Evolutionary conservation across 2,797 vertebrate genomes (phyloP), one percentile per base, ranked within the genome.

Genomic region (Sebastes vulpes): DNA sequence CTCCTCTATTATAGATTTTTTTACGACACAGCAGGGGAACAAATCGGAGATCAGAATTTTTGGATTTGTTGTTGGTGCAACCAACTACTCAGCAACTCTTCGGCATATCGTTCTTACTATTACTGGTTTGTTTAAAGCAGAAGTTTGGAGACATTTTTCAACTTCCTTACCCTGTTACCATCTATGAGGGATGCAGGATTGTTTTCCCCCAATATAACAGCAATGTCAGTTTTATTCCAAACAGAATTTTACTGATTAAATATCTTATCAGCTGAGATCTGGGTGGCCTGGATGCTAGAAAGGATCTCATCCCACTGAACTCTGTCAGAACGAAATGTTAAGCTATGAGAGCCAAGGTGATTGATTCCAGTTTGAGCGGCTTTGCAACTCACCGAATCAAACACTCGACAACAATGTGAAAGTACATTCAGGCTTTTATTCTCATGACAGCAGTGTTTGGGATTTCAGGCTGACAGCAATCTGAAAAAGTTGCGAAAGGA

Each of bases 311-410:
- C 18, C 25, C 12, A 6, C 54, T 53, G 10, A 74, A 69, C 28
- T 61, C 21, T 32, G 8, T 21, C 6, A 21, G 23, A 20, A 66
- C 25, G 8, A 26, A 63, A 65, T 61, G 64, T 73, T 76, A 58
- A 69, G 46, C 42, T 63, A 6, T 10, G 12, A 38, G 18, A 48
- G 23, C 23, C 16, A 28, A 42, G 16, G 65, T 60, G 61, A 78
- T 75, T 78, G 71, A 75, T 78, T 77, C 57, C 66, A 86, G 73
- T 28, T 38, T 11, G 23, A 77, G 76, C 52, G 29, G 31, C 59
- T 74, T 6, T 61, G 26, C 66, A 72, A 61, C 32, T 69, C 50
- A 58, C 59, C 75, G 73, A 70, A 76, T 73, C 71, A 79, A 77
- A 78, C 26, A 25, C 66, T 56, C 18, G 20, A 52, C 50, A 72